Evolutionary conservation across 2,888 invertebrate genomes (phyloP).

Genomic region (Rhabditophanes sp.): DNA sequence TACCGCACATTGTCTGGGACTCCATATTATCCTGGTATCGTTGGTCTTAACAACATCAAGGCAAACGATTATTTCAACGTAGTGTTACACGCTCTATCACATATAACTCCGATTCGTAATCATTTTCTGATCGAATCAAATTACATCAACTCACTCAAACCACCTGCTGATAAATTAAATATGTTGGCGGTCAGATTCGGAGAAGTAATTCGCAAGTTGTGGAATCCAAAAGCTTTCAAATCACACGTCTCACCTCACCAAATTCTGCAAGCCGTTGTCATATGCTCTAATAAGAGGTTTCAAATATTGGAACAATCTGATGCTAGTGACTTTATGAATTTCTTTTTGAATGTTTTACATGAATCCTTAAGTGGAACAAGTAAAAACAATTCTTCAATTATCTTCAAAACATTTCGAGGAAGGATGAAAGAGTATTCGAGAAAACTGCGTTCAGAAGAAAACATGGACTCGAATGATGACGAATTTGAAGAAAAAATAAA

Average conservation of each 20-base stretch:
- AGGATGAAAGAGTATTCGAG: conserved; percentile 55
- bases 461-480: conserved; percentile 23
- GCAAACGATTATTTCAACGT: conserved; percentile 99
- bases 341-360: conserved; percentile 92
- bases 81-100: conserved; percentile 79
- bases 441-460: conserved; percentile 78
- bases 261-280: conserved; percentile 77
- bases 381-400: conserved; percentile 52
- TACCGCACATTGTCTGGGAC: conserved; percentile 79
- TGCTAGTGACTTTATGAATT: conserved; percentile 88
- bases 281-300: conserved; percentile 88
- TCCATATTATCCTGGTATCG: conserved; percentile 76
- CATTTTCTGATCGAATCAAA: conserved; percentile 85
- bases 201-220: conserved; percentile 59
- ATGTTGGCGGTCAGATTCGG: conserved; percentile 60
- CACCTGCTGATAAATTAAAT: conserved; percentile 84
- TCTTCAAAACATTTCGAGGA: conserved; percentile 75
- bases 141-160: conserved; percentile 65
- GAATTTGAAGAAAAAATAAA: conserved; percentile 57
- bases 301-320: conserved; percentile 97
- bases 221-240: conserved; percentile 97
- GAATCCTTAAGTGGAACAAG: conserved; percentile 80
- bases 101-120: conserved; percentile 79
- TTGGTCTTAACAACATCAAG: conserved; percentile 95
- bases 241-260: conserved; percentile 98